Conservation (phyloP, 1,140 invertebrate genomes). For the Dendrolimus kikuchii region DNA sequence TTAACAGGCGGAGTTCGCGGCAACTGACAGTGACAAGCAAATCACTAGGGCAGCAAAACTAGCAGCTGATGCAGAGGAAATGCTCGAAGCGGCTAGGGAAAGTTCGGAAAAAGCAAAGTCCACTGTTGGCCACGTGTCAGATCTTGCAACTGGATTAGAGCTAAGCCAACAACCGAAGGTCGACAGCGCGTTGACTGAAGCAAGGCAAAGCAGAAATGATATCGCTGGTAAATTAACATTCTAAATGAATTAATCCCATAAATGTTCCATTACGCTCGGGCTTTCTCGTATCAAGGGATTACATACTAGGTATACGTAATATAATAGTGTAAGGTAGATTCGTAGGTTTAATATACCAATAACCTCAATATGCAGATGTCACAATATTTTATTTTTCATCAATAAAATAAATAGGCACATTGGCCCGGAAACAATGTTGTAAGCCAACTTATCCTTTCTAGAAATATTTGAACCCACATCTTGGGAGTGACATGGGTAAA, state of each 20-base stretch:
- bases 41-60: conserved; percentile 72
- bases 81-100: conserved; percentile 68
- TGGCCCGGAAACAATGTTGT: too few species aligned
- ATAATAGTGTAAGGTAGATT: too few species aligned
- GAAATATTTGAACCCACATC: too few species aligned
- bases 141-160: conserved; percentile 78
- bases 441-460: too few species aligned
- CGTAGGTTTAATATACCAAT: too few species aligned
- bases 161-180: conserved; percentile 81
- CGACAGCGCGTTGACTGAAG: conserved; percentile 83
- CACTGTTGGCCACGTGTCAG: conserved; percentile 78
- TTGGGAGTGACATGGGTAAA: too few species aligned
- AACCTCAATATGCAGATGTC: too few species aligned
- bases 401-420: too few species aligned
- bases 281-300: background rate
- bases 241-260: conserved; percentile 10
- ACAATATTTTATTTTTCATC: too few species aligned
- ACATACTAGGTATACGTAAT: too few species aligned
- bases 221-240: conserved; percentile 71
- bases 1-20: conserved; percentile 63
- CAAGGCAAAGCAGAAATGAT: conserved; percentile 78
- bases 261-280: background rate
- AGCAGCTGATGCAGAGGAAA: conserved; percentile 70
- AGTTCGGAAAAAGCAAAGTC: conserved; percentile 70
- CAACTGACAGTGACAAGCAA: conserved; percentile 68